A percentile compares a stretch with the other conserved stretches of the same genome.
phyloP scores from a whole-genome alignment of 2,888 invertebrate genomes.

The Xanthostigma xanthostigma region DNA sequence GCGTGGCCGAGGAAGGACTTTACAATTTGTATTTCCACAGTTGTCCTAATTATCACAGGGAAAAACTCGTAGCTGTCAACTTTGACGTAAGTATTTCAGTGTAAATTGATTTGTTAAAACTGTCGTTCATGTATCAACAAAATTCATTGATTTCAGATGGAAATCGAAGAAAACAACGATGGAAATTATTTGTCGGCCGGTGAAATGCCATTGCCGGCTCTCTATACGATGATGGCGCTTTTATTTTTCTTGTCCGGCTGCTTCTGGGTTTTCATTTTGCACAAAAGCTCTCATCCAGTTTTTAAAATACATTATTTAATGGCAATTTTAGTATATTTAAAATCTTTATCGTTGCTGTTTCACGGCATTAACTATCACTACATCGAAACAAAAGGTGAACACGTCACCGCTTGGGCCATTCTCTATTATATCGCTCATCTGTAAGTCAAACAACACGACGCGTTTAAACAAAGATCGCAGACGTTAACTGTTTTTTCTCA shows the following conservation, averaged over 20 bases:
- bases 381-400: constrained; percentile 82
- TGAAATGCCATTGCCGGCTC: constrained; percentile 85
- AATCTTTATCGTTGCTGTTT: constrained; percentile 82
- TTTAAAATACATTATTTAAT: constrained; percentile 95
- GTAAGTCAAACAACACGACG: constrained; percentile 36
- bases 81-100: constrained; percentile 45
- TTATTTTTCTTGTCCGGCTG: constrained; percentile 79
- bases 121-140: background rate
- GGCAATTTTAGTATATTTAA: constrained; percentile 84
- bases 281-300: constrained; percentile 67
- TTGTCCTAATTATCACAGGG: constrained; percentile 55
- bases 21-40: constrained; percentile 93
- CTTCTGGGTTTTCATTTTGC: constrained; percentile 82
- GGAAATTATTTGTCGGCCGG: constrained; percentile 87
- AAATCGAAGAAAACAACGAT: constrained; percentile 74
- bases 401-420: constrained; percentile 95
- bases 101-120: background rate
- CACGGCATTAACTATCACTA: constrained; percentile 92
- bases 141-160: constrained; percentile 40
- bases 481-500: constrained; percentile 1
- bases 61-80: constrained; percentile 38
- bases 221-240: constrained; percentile 85
- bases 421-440: constrained; percentile 95
- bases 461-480: background rate
- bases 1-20: constrained; percentile 70